These are phyloP conservation scores for Salvelinus namaycush DNA, from an alignment of 2,113 vertebrate species.

Conservation along the genomic window DNA sequence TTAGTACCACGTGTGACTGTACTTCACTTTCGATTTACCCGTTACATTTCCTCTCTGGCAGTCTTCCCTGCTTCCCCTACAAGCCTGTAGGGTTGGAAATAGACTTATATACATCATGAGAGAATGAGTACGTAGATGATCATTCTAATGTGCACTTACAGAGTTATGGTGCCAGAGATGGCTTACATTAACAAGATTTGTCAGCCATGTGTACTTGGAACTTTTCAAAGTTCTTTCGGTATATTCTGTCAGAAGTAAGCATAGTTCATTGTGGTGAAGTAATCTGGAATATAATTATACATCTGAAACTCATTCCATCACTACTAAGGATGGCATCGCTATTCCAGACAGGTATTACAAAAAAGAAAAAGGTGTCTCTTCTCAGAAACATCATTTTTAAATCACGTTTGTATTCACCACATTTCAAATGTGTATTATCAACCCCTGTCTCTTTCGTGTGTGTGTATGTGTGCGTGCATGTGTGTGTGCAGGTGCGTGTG, in stretches of 20 bases:
- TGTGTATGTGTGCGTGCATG: background rate
- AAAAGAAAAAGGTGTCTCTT: too few species aligned
- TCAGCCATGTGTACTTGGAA: background rate
- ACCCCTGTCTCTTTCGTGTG: slow-evolving; percentile 11
- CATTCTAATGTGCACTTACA: background rate
- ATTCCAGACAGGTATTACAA: background rate
- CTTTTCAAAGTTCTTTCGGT: background rate
- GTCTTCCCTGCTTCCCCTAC: background rate
- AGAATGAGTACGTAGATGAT: too few species aligned
- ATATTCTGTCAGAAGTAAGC: background rate
- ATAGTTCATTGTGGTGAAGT: too few species aligned
- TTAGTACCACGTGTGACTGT: too few species aligned
- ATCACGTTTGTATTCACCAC: background rate
- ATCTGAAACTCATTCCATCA: background rate
- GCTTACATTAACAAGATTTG: background rate
- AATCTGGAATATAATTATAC: too few species aligned
- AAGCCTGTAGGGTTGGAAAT: too few species aligned
- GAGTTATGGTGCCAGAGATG: background rate
- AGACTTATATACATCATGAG: too few species aligned
- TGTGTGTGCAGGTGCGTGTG: background rate
- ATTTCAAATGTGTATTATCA: background rate
- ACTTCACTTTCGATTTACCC: too few species aligned
- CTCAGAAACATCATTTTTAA: background rate
- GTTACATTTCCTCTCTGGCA: background rate
- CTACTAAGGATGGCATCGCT: background rate